Evolutionary conservation across 2,113 vertebrate genomes (phyloP), one percentile per base, ranked within the genome.

Genomic region (Illadopsis cleaveri): DNA sequence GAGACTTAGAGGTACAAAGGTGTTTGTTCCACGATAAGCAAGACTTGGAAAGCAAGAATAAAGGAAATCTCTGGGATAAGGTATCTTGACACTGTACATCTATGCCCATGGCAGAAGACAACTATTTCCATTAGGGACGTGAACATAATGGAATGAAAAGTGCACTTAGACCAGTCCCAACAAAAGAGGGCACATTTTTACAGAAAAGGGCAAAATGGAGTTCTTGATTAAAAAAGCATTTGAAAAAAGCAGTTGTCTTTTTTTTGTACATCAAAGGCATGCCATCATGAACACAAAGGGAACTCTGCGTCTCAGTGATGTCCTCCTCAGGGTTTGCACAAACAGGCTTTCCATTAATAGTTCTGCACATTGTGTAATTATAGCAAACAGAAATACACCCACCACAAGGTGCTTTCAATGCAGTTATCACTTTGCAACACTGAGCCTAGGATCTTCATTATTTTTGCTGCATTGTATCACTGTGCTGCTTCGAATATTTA

Each of bases 401-500:
- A 88, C 21, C 73, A 60, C 9, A 51, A 92, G 68, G 56, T 68
- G 40, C 60, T 82, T 93, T 88, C 93, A 86, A 83, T 30, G 22
- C 64, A 94, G 62, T 69, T 86, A 90, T 25, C 87, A 57, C 50
- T 65, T 92, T 37, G 50, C 66, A 94, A 73, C 79, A 57, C 50
- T 56, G 54, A 83, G 54, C 31, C 57, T 33, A 77, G 69, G 24
- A 61, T 73, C 90, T 89, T 75, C 82, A 66, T 88, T 75, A 92
- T 89, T 94, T 91, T 84, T 85, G 47, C 42, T 82, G n/a, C 79
- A 88, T 90, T 87, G 71, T 92, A 85, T 64, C 64, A 30, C 78
- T 54, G 11, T 75, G 72, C 69, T 76, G 42, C 35, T 90, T 79
- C 12, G 30, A 95, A 93, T 90, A 95, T 79, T 89, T 89, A 96